phyloP scores from a whole-genome alignment of 1,140 invertebrate genomes.

The Pogonomyrmex barbatus region DNA sequence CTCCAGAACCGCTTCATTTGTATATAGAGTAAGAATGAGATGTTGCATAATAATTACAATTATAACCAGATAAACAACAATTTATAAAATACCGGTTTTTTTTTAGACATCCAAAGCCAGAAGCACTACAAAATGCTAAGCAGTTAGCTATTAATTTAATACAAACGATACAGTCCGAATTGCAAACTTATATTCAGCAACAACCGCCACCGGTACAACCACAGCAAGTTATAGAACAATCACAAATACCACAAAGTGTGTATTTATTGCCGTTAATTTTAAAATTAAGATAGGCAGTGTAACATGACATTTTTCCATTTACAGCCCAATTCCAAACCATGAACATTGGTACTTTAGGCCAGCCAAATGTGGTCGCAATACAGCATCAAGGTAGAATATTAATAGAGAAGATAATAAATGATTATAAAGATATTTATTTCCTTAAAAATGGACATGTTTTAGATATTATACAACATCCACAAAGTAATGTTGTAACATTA shows the following conservation, averaged over 20 bases:
- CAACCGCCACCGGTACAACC: slow-evolving; percentile 85
- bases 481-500: slow-evolving; percentile 83
- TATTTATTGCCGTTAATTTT: slow-evolving; percentile 48
- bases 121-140: slow-evolving; percentile 91
- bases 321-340: slow-evolving; percentile 85
- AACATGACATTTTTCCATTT: slow-evolving; percentile 63
- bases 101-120: slow-evolving; percentile 89
- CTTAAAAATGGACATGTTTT: no score
- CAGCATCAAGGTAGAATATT: slow-evolving; percentile 83
- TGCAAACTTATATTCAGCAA: slow-evolving; percentile 88
- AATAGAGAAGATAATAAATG: no score
- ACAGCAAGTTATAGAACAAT: slow-evolving; percentile 82
- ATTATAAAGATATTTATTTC: no score
- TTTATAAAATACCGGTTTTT: slow-evolving; percentile 41
- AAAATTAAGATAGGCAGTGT: slow-evolving; percentile 38
- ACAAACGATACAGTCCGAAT: slow-evolving; percentile 92
- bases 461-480: slow-evolving; percentile 85
- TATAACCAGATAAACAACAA: slow-evolving; percentile 2
- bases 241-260: slow-evolving; percentile 82
- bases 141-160: slow-evolving; percentile 92
- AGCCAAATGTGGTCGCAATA: slow-evolving; percentile 85
- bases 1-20: slow-evolving; percentile 92
- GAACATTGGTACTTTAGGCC: slow-evolving; percentile 84
- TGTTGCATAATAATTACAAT: slow-evolving; percentile 11
- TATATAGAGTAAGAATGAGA: slow-evolving; percentile 88